Percentiles rank a stretch among this genome's conserved stretches.
Evolutionary conservation across 2,888 invertebrate species (phyloP).

Genomic region (Nomada fabriciana): DNA sequence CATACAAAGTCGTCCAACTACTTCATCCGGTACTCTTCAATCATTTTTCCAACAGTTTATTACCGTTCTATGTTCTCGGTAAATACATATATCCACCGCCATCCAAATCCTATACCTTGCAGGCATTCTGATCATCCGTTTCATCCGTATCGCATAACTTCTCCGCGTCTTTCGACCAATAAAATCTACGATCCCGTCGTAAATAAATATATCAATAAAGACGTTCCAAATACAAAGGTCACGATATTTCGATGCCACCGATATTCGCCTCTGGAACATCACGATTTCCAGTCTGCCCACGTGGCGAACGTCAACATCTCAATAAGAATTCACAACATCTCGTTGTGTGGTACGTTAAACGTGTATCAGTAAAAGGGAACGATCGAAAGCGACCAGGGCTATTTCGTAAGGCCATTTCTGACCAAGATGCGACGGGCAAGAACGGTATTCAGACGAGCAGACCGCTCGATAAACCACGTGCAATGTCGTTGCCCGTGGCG

Average conservation of each 20-base stretch:
- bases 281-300: conserved; percentile 30
- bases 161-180: not conserved
- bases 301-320: conserved; percentile 24
- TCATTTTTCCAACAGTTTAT: not conserved
- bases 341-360: conserved; percentile 8
- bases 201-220: conserved; percentile 4
- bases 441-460: conserved; percentile 66
- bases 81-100: not conserved
- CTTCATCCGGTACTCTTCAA: too few relatives aligned
- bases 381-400: conserved; percentile 15
- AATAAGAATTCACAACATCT: conserved; percentile 33
- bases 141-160: not conserved
- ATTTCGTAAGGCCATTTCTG: conserved; percentile 9
- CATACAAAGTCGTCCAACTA: too few relatives aligned
- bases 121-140: not conserved
- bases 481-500: conserved; percentile 76
- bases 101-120: not conserved
- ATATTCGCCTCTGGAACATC: not conserved
- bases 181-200: not conserved
- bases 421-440: conserved; percentile 23
- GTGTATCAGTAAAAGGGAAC: conserved; percentile 17
- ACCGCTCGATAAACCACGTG: conserved; percentile 73
- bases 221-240: not conserved
- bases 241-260: not conserved
- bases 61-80: not conserved